phyloP scores from a whole-genome alignment of 2,797 vertebrate genomes.

The Lithobates sylvaticus region DNA sequence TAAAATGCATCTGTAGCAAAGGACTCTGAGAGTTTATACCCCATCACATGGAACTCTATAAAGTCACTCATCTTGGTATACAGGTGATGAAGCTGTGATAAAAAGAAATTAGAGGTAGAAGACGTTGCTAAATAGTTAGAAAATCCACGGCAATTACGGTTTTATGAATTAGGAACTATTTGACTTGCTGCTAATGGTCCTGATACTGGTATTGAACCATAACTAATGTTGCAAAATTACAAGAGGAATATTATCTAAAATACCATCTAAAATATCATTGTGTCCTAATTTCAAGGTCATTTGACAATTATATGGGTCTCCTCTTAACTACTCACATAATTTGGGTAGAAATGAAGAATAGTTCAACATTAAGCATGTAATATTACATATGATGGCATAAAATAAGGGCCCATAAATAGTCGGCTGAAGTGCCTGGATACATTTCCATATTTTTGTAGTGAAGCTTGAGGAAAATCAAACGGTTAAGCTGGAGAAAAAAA shows the following conservation, averaged over 20 bases:
- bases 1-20: slow-evolving; percentile 19
- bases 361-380: slow-evolving; percentile 52
- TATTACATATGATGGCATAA: slow-evolving; percentile 57
- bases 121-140: slow-evolving; percentile 72
- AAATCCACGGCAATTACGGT: slow-evolving; percentile 75
- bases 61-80: slow-evolving; percentile 14
- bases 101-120: slow-evolving; percentile 68
- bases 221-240: slow-evolving; percentile 84
- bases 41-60: slow-evolving; percentile 20
- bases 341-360: slow-evolving; percentile 71
- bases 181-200: slow-evolving; percentile 80
- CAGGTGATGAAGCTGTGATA: slow-evolving; percentile 35
- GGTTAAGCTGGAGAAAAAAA: neutral
- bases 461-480: slow-evolving; percentile 12
- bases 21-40: neutral
- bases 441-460: slow-evolving; percentile 55
- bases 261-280: slow-evolving; percentile 79
- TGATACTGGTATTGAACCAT: slow-evolving; percentile 82
- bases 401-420: slow-evolving; percentile 59
- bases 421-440: slow-evolving; percentile 29
- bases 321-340: slow-evolving; percentile 70
- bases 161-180: slow-evolving; percentile 78
- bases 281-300: slow-evolving; percentile 81
- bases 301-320: slow-evolving; percentile 73
- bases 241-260: slow-evolving; percentile 80